Percentiles rank a stretch among this genome's conserved stretches.
Conservation (phyloP, 2,888 invertebrate genomes). For the Malthinus flaveolus region DNA sequence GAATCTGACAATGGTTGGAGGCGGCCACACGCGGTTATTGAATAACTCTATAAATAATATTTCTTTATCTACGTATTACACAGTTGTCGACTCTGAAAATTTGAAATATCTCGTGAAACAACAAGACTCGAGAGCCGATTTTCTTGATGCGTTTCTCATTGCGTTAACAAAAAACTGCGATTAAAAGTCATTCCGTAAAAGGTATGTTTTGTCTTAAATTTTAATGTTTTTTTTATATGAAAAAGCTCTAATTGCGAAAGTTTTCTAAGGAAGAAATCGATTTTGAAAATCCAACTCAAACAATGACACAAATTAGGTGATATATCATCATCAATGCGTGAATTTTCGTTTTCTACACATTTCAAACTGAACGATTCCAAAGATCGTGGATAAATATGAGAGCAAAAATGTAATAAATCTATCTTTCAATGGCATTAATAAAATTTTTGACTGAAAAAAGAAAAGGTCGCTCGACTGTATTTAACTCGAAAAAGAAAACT, state of each 20-base stretch:
- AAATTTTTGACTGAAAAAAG: not conserved
- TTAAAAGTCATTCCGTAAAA: too few relatives aligned
- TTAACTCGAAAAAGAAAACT: too few relatives aligned
- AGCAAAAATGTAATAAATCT: constrained; percentile 7
- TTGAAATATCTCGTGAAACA: too few relatives aligned
- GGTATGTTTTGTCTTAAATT: not conserved
- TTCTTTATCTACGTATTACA: too few relatives aligned
- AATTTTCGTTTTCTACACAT: constrained; percentile 3
- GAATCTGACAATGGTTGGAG: too few relatives aligned
- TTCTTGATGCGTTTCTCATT: too few relatives aligned
- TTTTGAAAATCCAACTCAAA: constrained; percentile 3
- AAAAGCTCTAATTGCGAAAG: not conserved
- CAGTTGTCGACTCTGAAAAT: too few relatives aligned
- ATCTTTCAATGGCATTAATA: constrained; percentile 5
- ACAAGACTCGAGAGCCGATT: too few relatives aligned
- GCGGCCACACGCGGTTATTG: too few relatives aligned
- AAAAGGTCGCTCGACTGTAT: not conserved
- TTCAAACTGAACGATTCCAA: constrained; percentile 3
- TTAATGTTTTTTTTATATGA: constrained; percentile 1
- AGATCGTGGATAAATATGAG: constrained; percentile 4
- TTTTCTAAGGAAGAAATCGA: not conserved
- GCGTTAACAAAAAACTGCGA: too few relatives aligned
- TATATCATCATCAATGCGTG: constrained; percentile 6
- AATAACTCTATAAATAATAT: too few relatives aligned
- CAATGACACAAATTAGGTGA: not conserved